Conservation (phyloP, 2,113 vertebrate genomes). For the Hemicordylus capensis region DNA sequence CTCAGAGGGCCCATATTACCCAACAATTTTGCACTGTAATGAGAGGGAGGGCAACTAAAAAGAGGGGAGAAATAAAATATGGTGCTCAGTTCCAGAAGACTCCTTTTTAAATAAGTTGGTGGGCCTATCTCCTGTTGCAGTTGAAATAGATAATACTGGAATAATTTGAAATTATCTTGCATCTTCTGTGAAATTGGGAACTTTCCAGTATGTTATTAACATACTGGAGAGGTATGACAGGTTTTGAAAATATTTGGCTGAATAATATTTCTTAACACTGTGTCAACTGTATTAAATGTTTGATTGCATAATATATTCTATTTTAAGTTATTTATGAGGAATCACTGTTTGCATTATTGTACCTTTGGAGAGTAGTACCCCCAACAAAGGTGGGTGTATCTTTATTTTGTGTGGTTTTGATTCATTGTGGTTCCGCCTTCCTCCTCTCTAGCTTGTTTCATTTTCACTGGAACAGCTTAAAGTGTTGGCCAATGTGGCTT, state of each 20-base stretch:
- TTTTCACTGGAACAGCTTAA: background rate
- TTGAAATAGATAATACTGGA: background rate
- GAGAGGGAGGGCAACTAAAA: background rate
- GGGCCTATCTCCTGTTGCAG: background rate
- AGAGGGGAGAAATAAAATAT: background rate
- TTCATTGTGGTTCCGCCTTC: background rate
- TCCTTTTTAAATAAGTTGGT: background rate
- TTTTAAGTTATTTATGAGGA: background rate
- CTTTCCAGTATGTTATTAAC: background rate
- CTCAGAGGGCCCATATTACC: background rate
- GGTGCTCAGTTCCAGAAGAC: background rate
- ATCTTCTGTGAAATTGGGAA: background rate
- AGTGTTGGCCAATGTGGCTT: fast-evolving
- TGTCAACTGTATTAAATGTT: background rate
- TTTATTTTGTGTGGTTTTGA: background rate
- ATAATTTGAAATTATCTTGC: background rate
- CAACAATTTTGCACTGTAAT: background rate
- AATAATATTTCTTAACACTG: background rate
- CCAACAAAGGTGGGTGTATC: background rate
- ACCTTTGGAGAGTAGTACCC: too few relatives aligned
- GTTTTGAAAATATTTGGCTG: background rate
- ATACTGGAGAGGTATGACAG: background rate
- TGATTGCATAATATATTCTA: background rate
- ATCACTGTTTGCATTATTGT: background rate
- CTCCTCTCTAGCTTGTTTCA: background rate